phyloP scores from a whole-genome alignment of 2,888 invertebrate genomes.

The Hirtodrosophila alboralis region DNA sequence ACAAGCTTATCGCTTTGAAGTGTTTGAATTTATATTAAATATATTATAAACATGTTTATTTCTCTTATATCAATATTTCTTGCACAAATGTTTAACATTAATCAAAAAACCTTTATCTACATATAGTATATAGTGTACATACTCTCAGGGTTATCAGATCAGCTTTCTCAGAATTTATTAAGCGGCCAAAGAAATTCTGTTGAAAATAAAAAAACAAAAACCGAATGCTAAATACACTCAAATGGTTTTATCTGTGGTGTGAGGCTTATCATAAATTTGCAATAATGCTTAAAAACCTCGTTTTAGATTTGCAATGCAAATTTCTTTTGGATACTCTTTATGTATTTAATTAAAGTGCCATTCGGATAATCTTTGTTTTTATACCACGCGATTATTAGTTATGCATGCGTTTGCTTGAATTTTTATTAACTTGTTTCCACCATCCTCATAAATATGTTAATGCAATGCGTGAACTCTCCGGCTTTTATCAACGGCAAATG shows the following conservation, averaged over 20 bases:
- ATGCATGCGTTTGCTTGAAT: slow-evolving; percentile 58
- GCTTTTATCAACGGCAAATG: slow-evolving; percentile 39
- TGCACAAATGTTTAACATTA: slow-evolving; percentile 31
- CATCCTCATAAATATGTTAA: slow-evolving; percentile 69
- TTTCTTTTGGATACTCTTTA: slow-evolving; percentile 52
- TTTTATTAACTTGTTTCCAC: slow-evolving; percentile 74
- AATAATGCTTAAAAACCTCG: slow-evolving; percentile 35
- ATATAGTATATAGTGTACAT: slow-evolving; percentile 8
- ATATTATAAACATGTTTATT: background rate
- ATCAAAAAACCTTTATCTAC: slow-evolving; percentile 34
- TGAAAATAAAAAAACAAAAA: slow-evolving; percentile 9
- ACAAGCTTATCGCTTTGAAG: background rate
- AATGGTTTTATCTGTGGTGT: slow-evolving; percentile 41
- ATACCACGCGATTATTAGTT: slow-evolving; percentile 54
- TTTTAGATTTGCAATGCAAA: slow-evolving; percentile 70
- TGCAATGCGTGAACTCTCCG: slow-evolving; percentile 41
- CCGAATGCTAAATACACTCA: background rate
- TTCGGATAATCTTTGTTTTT: slow-evolving; percentile 53
- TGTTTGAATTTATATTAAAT: slow-evolving; percentile 2
- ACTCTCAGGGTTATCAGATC: slow-evolving; percentile 39
- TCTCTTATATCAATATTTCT: slow-evolving; percentile 26
- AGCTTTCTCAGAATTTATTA: slow-evolving; percentile 13
- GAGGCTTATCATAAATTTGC: slow-evolving; percentile 69
- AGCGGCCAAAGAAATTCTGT: slow-evolving; percentile 27
- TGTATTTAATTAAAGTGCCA: slow-evolving; percentile 71